Base-by-base conservation (phyloP, 2,113 vertebrate genomes). In the Notechis scutatus region DNA sequence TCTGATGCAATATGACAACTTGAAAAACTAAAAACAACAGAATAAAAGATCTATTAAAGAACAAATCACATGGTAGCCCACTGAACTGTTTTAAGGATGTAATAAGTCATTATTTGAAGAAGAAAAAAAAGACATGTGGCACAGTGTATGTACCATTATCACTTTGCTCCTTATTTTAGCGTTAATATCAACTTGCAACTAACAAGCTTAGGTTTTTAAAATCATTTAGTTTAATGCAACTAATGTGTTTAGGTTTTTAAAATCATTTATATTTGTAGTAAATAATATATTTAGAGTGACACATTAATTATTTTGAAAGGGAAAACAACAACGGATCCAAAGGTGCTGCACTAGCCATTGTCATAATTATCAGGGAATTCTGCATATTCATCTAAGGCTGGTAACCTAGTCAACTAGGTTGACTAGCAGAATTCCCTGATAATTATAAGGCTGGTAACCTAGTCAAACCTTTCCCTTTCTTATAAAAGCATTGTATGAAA, bases 1-100 rank as follows among this genome's bases (percentile, higher is more conserved):
- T 96, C 94, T 96, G 92, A 94, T 95, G 91, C 89, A 94, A 93
- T 92, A 87, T 92, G 29, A 88, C 47, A 39, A 90, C 47, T 96
- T 96, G 94, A 93, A 90, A 93, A 96, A 96, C 0, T 0, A 54
- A 90, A 95, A 94, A 59, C 87, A 94, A 69, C 85, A 93, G 94
- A 96, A 96, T 96, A 97, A 96, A 93, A 18, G 14, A 94, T 42
- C 0, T 0, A 34, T 93, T 95, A 96, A 92, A 59, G 45, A 86
- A 0, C 39, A 86, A 0, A 87, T 97, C 96, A 95, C 94, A 96
- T 95, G 96, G 95, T 92, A 85, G 57, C 3, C 57, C 0, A 89
- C 52, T 87, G 54, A 91, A 47, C 93, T 7, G 39, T 89, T 92
- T 85, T 94, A 39, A 74, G 15, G 69, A 81, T 81, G 69, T 94